Conservation (phyloP, 2,888 invertebrate genomes). For the Villa cingulata region DNA sequence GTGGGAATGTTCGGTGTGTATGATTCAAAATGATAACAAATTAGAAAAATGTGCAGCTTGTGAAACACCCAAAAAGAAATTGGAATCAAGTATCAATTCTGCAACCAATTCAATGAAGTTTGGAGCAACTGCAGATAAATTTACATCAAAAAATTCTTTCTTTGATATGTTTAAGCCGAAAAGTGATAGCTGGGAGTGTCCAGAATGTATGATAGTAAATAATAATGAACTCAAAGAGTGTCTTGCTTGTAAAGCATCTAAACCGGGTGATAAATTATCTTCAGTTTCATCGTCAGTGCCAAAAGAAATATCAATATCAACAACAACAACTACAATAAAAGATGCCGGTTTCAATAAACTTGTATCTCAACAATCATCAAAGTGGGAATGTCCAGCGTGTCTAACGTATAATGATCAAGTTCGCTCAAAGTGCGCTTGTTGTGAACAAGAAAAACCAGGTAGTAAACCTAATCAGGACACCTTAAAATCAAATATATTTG, state of each 20-base stretch:
- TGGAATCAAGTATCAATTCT: background rate
- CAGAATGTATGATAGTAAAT: constrained; percentile 43
- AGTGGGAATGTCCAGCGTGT: constrained; percentile 50
- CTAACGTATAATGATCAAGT: constrained; percentile 42
- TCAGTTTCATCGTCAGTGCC: constrained; percentile 3
- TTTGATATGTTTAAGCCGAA: constrained; percentile 40
- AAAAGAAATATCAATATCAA: constrained; percentile 7
- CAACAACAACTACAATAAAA: constrained; percentile 8
- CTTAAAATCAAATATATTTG: constrained; percentile 24
- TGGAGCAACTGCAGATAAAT: background rate
- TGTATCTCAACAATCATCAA: constrained; percentile 27
- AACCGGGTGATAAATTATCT: constrained; percentile 25
- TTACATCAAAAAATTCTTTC: constrained; percentile 18
- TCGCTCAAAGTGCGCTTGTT: constrained; percentile 42
- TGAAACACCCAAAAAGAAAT: constrained; percentile 29
- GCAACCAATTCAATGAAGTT: too few relatives aligned
- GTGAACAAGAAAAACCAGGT: constrained; percentile 42
- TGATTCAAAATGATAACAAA: constrained; percentile 43
- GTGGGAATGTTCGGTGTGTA: constrained; percentile 48
- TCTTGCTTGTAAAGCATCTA: constrained; percentile 40
- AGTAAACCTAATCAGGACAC: constrained; percentile 14
- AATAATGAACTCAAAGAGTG: constrained; percentile 37
- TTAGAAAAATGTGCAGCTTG: constrained; percentile 42
- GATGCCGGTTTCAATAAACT: constrained; percentile 32
- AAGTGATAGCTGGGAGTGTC: constrained; percentile 45